Evolutionary conservation across 2,888 invertebrate species (phyloP), one percentile per base, ranked within the genome.

Genomic region (Dryobotodes eremita): DNA sequence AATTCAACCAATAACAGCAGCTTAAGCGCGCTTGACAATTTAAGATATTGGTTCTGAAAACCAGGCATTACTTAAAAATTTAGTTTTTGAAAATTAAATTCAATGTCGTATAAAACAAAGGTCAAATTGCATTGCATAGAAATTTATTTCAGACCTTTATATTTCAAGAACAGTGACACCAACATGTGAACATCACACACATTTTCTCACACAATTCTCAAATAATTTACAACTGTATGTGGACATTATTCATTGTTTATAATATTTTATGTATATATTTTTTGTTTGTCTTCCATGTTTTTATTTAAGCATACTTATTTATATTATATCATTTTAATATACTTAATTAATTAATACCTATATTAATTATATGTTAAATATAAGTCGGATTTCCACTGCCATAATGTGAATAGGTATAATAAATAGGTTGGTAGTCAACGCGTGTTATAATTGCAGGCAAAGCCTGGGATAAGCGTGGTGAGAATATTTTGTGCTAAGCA

Each of bases 381-480:
- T 83, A 77, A 74, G 71, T 74, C 64, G 65, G 61, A 62, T 79
- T 77, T 76, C 65, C 87, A 90, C 89, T 91, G 89, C 89, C 89
- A 86, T 88, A 86, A 77, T 86, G 75, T 76, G 79, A 83, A 73
- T 85, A 87, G 85, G 80, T 84, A 69, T 77, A 78, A 71, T n/a
- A 2, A 36, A 36, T 82, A 87, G 86, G 91, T 86, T 89, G 90
- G 87, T 90, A 89, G 91, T 94, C 90, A 93, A 93, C 89, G 85
- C 88, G 87, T 94, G 84, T 94, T 95, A 88, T 95, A 86, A 93
- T 96, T 96, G 87, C 96, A 96, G 96, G 96, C 91, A 91, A 95
- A 90, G 90, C 88, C 94, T 89, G 94, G 95, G 94, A 91, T 94
- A 93, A 96, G 95, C 89, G 94, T 95, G 96, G 96, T 96, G 96